A percentile compares a stretch with the other conserved stretches of the same genome.
phyloP scores from a whole-genome alignment of 2,797 vertebrate genomes.

The Echiichthys vipera region DNA sequence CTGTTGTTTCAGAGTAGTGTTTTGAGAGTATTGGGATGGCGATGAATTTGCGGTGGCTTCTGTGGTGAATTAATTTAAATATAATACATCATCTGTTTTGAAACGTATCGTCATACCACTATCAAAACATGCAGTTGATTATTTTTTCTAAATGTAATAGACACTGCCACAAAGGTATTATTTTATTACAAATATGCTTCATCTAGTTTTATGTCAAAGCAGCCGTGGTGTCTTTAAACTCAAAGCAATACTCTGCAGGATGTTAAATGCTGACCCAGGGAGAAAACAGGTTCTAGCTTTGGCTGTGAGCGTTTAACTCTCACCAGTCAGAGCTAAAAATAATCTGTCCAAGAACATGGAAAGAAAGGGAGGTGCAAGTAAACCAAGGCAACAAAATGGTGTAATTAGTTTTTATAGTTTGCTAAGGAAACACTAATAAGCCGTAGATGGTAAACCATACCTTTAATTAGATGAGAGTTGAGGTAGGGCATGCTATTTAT shows the following conservation, averaged over 20 bases:
- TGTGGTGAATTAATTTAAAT: slow-evolving; percentile 43
- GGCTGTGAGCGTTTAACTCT: slow-evolving; percentile 68
- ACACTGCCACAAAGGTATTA: slow-evolving; percentile 14
- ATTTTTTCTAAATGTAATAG: slow-evolving; percentile 35
- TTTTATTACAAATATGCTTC: slow-evolving; percentile 29
- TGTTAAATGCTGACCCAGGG: slow-evolving; percentile 73
- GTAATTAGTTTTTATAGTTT: slow-evolving; percentile 83
- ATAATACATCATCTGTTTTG: slow-evolving; percentile 28
- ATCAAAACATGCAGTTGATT: slow-evolving; percentile 34
- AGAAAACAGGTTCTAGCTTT: slow-evolving; percentile 71
- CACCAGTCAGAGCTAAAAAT: slow-evolving; percentile 75
- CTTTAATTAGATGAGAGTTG: slow-evolving; percentile 77
- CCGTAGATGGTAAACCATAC: slow-evolving; percentile 79
- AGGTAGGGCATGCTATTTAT: slow-evolving; percentile 76
- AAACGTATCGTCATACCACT: slow-evolving; percentile 17
- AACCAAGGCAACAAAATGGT: slow-evolving; percentile 73
- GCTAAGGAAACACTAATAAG: slow-evolving; percentile 78
- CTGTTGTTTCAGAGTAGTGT: slow-evolving; percentile 8
- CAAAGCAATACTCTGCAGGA: slow-evolving; percentile 52
- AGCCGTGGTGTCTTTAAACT: slow-evolving; percentile 54
- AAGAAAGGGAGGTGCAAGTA: slow-evolving; percentile 70
- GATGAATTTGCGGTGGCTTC: slow-evolving; percentile 27
- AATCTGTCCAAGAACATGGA: slow-evolving; percentile 76
- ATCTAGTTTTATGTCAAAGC: slow-evolving; percentile 39
- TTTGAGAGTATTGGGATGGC: neutral